phyloP scores from a whole-genome alignment of 2,113 vertebrate species.

The Paramisgurnus dabryanus region DNA sequence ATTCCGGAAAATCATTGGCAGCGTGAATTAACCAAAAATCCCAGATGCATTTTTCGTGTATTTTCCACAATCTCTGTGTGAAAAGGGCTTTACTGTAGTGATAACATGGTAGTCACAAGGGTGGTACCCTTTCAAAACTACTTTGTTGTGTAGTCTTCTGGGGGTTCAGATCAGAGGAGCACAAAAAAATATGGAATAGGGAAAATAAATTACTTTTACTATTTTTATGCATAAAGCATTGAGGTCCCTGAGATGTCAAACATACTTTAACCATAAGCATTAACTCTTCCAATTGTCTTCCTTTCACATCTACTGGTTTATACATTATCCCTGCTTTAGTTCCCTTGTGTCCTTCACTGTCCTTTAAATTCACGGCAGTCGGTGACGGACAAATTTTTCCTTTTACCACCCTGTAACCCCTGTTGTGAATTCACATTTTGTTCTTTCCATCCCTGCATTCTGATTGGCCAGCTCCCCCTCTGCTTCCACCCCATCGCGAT shows the following conservation, averaged over 20 bases:
- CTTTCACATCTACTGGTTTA: conserved; percentile 56
- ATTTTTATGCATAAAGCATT: too few relatives aligned
- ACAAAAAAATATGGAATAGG: too few relatives aligned
- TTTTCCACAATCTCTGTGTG: too few relatives aligned
- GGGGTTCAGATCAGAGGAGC: too few relatives aligned
- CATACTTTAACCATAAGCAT: not conserved
- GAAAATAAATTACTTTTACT: too few relatives aligned
- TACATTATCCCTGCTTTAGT: not conserved
- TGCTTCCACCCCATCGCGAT: conserved; percentile 41
- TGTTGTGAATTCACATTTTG: conserved; percentile 38
- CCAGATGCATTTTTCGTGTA: too few relatives aligned
- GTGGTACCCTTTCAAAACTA: too few relatives aligned
- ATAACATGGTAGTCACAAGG: too few relatives aligned
- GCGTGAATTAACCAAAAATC: too few relatives aligned
- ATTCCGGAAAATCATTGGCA: too few relatives aligned
- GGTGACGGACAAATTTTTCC: conserved; percentile 38
- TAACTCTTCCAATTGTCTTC: conserved; percentile 42
- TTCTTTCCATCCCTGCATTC: not conserved
- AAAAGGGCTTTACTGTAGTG: too few relatives aligned
- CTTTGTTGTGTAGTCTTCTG: too few relatives aligned
- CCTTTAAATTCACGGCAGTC: conserved; percentile 50
- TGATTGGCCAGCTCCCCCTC: conserved; percentile 41
- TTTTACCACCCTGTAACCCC: conserved; percentile 52
- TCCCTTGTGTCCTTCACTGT: conserved; percentile 57
- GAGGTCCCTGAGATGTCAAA: not conserved